Conservation (phyloP, 1,140 invertebrate genomes). For the Neodiprion pinetum region DNA sequence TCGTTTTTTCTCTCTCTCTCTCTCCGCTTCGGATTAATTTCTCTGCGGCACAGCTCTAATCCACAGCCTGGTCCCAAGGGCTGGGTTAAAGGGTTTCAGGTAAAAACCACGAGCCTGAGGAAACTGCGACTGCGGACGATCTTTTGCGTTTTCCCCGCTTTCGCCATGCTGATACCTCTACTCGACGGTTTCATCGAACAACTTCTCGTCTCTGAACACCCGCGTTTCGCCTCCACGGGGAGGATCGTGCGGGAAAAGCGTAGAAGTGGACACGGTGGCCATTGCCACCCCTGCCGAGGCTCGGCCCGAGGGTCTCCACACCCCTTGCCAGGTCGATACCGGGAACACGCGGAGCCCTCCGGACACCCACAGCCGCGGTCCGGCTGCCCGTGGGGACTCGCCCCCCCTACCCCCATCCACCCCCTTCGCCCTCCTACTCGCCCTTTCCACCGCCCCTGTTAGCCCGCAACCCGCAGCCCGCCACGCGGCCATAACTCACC, state of each 20-base stretch:
- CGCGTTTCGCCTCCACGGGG: not conserved
- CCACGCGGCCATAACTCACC: not conserved
- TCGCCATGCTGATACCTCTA: not conserved
- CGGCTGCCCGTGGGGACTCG: not conserved
- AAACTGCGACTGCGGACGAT: not conserved
- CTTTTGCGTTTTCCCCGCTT: not conserved
- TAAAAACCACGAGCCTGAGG: too few species aligned
- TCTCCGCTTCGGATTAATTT: conserved; percentile 13
- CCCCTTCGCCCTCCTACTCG: not conserved
- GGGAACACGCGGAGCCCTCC: conserved; percentile 2
- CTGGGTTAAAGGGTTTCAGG: too few species aligned
- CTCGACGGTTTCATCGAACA: not conserved
- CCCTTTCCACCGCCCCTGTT: not conserved
- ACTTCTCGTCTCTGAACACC: not conserved
- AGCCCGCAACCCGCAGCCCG: not conserved
- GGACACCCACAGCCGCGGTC: conserved; percentile 3
- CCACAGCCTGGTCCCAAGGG: too few species aligned
- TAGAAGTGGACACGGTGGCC: conserved; percentile 1
- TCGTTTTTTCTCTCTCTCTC: not conserved
- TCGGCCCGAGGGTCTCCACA: not conserved
- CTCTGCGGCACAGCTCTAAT: conserved; percentile 1
- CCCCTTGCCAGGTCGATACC: conserved; percentile 4
- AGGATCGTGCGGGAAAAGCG: not conserved
- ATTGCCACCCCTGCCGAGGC: not conserved
- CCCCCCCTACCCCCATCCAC: not conserved